Evolutionary conservation across 1,140 invertebrate genomes (phyloP), one percentile per base, ranked within the genome.

Genomic region (Drosophila lacertosa): DNA sequence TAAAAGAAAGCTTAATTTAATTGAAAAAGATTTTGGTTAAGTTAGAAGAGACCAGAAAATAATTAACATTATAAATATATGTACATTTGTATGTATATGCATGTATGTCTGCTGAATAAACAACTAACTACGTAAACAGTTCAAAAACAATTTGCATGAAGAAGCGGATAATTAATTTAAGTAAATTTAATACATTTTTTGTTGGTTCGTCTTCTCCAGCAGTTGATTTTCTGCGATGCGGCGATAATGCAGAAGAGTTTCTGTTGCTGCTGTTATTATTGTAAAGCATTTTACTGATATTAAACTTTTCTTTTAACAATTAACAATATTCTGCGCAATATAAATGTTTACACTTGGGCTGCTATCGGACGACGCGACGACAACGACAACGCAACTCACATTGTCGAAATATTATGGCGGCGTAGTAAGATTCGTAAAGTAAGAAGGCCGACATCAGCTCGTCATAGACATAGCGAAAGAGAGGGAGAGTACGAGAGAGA

Each of bases 401-500:
- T 88, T 86, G 79, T 74, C 81, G 77, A 81, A 86, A 81, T 74
- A 81, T 86, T 88, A 77, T 86, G 88, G 81, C 81, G 77, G 74
- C 81, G 81, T 76, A 86, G 82, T 81, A 86, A 77, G 54, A 60
- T 66, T 78, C 54, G 47, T 62, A 57, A 65, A 63, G 33, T 57
- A 45, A 26, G 57, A 62, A 50, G 29, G 54, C 20, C 37, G 39
- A 47, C 54, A 60, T 42, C 59, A 7, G 7, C 3, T 3, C 44
- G 44, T 47, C 44, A 47, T 22, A 47, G 4, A 4, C 22, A 42
- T 35, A 18, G 0, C 13, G 24, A 26, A 35, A 33, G 32, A 22
- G 68, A 54, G 58, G 37, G 9, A 42, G 44, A 33, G 50, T 51
- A 15, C 24, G 18, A 11, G 26, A 20, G 58, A 54, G 42, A 33